These are phyloP conservation scores for Nothoprocta pentlandii DNA, from an alignment of 2,113 vertebrate species.

Conservation along the genomic window DNA sequence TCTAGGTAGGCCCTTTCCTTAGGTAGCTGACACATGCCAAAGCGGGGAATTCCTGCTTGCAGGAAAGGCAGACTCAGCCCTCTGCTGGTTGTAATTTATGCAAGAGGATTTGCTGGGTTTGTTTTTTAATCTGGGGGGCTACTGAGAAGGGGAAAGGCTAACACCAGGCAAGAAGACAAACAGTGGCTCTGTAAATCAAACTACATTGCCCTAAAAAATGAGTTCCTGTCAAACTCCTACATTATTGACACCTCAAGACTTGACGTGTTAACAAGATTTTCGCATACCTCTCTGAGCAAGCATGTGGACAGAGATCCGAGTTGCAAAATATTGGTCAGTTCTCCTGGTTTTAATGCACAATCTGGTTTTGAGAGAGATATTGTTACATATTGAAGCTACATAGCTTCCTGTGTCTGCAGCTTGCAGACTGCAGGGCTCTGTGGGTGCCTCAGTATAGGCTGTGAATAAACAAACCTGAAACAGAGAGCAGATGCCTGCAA, in stretches of 20 bases:
- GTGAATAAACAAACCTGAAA: not conserved
- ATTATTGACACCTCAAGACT: not conserved
- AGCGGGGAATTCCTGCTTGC: not conserved
- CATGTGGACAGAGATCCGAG: not conserved
- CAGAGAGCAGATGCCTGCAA: not conserved
- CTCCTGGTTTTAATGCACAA: not conserved
- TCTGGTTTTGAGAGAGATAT: not conserved
- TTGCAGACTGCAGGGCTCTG: not conserved
- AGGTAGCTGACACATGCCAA: not conserved
- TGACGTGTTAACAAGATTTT: not conserved
- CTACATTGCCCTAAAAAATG: not conserved
- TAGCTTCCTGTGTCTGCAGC: not conserved
- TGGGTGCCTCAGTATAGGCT: not conserved
- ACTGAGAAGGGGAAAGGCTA: not conserved
- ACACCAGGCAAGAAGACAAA: not conserved
- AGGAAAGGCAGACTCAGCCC: not conserved
- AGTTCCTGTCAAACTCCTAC: not conserved
- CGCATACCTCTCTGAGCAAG: not conserved
- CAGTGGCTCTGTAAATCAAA: not conserved
- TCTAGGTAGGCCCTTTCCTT: not conserved
- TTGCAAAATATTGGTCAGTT: not conserved
- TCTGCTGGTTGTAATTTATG: not conserved
- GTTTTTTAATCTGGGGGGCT: not conserved
- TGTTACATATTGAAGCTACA: not conserved
- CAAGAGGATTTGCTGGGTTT: not conserved